Evolutionary conservation across 2,888 invertebrate species (phyloP), one percentile per base, ranked within the genome.

Genomic region (Acanthoscelides obtectus): DNA sequence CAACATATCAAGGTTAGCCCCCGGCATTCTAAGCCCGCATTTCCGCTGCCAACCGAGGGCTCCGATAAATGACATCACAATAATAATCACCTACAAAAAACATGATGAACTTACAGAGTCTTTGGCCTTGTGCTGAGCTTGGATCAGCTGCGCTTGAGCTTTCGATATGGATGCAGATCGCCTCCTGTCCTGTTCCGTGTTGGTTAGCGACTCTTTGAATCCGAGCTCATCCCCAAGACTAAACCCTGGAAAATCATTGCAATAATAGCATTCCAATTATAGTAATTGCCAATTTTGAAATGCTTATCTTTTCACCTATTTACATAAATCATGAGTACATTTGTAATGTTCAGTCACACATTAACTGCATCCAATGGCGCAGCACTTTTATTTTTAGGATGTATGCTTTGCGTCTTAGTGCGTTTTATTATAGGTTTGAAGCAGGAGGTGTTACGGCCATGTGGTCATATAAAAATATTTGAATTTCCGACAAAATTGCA

Each of bases 191-290:
- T 90, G 89, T 81, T 95, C 94, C 77, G 91, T 83, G 82, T 94
- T 94, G 0, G 94, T 92, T 67, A 95, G 84, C 0, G 95, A 94
- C 81, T 96, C 94, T 77, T 90, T 89, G 82, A 96, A 95, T 22
- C 95, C 95, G 73, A 95, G 86, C 83, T 95, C 95, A 81, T 96
- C 95, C 20, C 95, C 95, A 20, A 95, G 86, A 81, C 93, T 94
- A 85, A 96, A 94, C 77, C 95, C 95, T 94, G 87, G 72, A 89
- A 89, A 73, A 66, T 45, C 45, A 45, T 45, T 45, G 17, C 45
- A 45, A 45, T 45, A 45, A 45, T 45, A 45, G 45, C 45, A 45
- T 45, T 45, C 45, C 45, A 4, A 45, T 45, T 6, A 6, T 45
- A 45, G 25, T 45, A 1, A 12, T 12, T 45, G 45, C 12, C 45